Evolutionary conservation across 2,888 invertebrate species (phyloP).

Genomic region (Pristionchus arcanus): DNA sequence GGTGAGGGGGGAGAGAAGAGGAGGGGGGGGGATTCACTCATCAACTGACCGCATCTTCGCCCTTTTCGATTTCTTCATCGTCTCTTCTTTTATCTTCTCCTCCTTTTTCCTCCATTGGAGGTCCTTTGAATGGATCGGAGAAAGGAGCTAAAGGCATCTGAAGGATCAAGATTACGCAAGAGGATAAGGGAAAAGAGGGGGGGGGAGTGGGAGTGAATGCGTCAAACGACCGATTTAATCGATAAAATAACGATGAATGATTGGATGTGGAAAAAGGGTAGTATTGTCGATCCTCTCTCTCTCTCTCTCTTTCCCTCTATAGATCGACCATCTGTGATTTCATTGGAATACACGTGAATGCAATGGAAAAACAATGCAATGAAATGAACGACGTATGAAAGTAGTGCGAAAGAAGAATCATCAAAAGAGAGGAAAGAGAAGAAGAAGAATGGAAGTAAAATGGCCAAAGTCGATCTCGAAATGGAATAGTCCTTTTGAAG

Average conservation of each 20-base stretch:
- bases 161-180: not conserved
- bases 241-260: not conserved
- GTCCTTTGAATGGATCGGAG: conserved; percentile 46
- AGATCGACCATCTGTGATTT: not conserved
- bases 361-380: not conserved
- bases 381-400: conserved; percentile 16
- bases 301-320: not conserved
- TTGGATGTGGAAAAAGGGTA: not conserved
- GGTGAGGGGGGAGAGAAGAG: too few relatives aligned
- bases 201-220: not conserved
- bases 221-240: not conserved
- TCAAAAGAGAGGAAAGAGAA: not conserved
- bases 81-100: conserved; percentile 31
- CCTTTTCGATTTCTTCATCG: conserved; percentile 39
- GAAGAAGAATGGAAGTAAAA: not conserved
- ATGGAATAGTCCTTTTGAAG: conserved; percentile 3
- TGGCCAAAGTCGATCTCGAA: not conserved
- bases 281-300: not conserved
- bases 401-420: not conserved
- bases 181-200: not conserved
- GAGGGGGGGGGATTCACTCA: not conserved
- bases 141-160: conserved; percentile 48
- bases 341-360: not conserved
- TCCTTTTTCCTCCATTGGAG: not conserved
- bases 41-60: conserved; percentile 26